Percentiles rank a stretch among this genome's conserved stretches.
Evolutionary conservation across 2,888 invertebrate species (phyloP).

Genomic region (Agriopis leucophaearia): DNA sequence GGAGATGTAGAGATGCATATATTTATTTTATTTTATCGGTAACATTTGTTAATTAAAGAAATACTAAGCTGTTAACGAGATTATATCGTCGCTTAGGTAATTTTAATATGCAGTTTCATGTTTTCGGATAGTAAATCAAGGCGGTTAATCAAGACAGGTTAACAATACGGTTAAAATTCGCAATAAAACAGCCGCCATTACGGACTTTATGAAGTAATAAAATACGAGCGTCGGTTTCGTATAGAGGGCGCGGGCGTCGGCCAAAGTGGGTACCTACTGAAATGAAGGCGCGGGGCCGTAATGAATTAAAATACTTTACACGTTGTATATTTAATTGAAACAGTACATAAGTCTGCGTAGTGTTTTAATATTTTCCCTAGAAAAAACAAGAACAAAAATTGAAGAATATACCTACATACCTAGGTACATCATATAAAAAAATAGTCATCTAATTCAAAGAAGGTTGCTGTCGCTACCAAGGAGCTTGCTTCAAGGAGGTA

Average conservation of each 20-base stretch:
- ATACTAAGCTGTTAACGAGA: conserved; percentile 22
- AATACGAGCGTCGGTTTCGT: conserved; percentile 67
- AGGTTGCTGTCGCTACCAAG: too few species aligned
- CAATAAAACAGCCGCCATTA: conserved; percentile 58
- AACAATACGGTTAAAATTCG: conserved; percentile 55
- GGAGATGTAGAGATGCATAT: too few species aligned
- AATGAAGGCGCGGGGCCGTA: conserved; percentile 46
- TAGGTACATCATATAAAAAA: too few species aligned
- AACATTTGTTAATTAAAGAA: conserved; percentile 1
- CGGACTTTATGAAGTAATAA: conserved; percentile 71
- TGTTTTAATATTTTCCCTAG: too few species aligned
- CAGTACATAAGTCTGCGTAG: conserved; percentile 11
- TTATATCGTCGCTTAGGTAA: conserved; percentile 32
- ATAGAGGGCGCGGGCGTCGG: conserved; percentile 57
- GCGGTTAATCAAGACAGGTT: conserved; percentile 50
- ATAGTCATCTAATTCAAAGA: too few species aligned
- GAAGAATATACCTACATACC: too few species aligned
- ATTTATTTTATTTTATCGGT: background rate
- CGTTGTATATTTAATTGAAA: conserved; percentile 10
- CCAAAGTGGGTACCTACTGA: conserved; percentile 29
- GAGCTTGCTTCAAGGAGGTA: too few species aligned
- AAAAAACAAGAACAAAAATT: too few species aligned
- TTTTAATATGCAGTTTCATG: conserved; percentile 46
- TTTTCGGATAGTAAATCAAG: conserved; percentile 42
- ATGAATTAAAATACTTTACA: conserved; percentile 66